Evolutionary conservation across 2,797 vertebrate species (phyloP).

Genomic region (Peromyscus melanophrys): DNA sequence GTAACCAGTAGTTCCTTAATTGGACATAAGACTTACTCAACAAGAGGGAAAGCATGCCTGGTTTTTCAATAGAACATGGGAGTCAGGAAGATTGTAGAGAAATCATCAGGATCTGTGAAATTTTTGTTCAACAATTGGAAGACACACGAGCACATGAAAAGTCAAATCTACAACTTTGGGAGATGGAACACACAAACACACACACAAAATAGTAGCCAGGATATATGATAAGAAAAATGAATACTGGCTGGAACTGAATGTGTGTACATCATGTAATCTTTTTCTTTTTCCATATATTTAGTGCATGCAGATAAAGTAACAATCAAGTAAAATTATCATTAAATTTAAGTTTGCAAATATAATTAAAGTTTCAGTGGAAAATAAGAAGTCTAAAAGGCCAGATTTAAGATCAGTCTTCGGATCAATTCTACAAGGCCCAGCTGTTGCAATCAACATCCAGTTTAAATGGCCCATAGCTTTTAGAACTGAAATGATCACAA

Average conservation of each 20-base stretch:
- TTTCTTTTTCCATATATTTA: background rate
- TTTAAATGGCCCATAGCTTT: background rate
- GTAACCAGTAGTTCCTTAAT: background rate
- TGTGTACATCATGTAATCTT: background rate
- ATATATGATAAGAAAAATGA: constrained; percentile 75
- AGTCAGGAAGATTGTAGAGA: constrained; percentile 69
- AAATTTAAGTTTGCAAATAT: background rate
- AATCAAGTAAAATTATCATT: background rate
- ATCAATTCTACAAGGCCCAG: background rate
- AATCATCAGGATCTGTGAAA: constrained; percentile 77
- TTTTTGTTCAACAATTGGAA: constrained; percentile 76
- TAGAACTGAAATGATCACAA: no score
- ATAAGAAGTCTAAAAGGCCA: background rate
- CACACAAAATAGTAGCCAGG: constrained; percentile 39
- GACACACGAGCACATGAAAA: constrained; percentile 72
- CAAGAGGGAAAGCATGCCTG: background rate
- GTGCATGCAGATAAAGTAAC: background rate
- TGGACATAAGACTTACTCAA: background rate
- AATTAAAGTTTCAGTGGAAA: background rate
- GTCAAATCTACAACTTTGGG: constrained; percentile 48
- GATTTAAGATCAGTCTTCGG: background rate
- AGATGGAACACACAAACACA: constrained; percentile 67
- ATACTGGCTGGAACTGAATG: constrained; percentile 60
- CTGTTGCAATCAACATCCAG: background rate
- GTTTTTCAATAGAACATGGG: constrained; percentile 71